phyloP scores from a whole-genome alignment of 2,113 vertebrate genomes.

The Bos taurus region ARS-UCD2.0 NC_037336.1:102669001-102669500 shows the following conservation, averaged over 20 bases:
- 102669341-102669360: background rate
- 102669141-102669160: accelerated
- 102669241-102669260: background rate
- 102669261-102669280: background rate
- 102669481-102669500: accelerated
- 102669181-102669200: accelerated
- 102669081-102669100: accelerated
- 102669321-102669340: accelerated
- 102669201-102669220: accelerated
- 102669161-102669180: background rate
- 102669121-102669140: accelerated
- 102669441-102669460: accelerated
- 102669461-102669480: accelerated
- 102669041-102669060: background rate
- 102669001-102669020: too few relatives aligned
- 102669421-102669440: background rate
- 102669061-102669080: background rate
- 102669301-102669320: background rate
- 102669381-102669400: background rate
- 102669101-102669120: background rate
- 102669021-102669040: accelerated
- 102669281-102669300: accelerated
- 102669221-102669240: background rate
- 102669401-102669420: background rate
- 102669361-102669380: background rate